A percentile compares a stretch with the other conserved stretches of the same genome.
Conservation (phyloP, 2,888 invertebrate species). For the Sialis lutaria region DNA sequence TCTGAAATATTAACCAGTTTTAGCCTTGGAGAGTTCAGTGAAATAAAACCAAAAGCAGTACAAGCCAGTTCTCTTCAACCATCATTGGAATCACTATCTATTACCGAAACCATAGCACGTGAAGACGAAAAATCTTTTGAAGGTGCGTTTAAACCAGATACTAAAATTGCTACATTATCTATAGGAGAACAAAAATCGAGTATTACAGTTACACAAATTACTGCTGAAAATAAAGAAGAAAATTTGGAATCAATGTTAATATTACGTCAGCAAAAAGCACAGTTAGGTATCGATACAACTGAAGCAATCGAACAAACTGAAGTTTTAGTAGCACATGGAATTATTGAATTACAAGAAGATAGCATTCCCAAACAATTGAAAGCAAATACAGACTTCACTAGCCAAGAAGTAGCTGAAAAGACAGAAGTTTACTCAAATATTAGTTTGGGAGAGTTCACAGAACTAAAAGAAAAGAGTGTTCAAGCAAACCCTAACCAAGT, state of each 20-base stretch:
- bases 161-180: slow-evolving; percentile 15
- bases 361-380: slow-evolving; percentile 26
- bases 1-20: slow-evolving; percentile 21
- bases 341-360: slow-evolving; percentile 23
- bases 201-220: slow-evolving; percentile 11
- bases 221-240: slow-evolving; percentile 18
- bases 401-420: slow-evolving; percentile 25
- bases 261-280: slow-evolving; percentile 13
- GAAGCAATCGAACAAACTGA: slow-evolving; percentile 23
- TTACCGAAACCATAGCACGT: slow-evolving; percentile 12
- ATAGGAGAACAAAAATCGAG: slow-evolving; percentile 6
- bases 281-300: slow-evolving; percentile 15
- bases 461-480: slow-evolving; percentile 11
- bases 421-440: slow-evolving; percentile 21
- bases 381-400: slow-evolving; percentile 26
- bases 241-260: slow-evolving; percentile 12
- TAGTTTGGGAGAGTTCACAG: slow-evolving; percentile 13
- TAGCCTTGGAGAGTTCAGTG: slow-evolving; percentile 13
- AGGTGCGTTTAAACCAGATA: slow-evolving; percentile 11
- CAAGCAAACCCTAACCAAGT: slow-evolving; percentile 18
- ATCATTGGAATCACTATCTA: slow-evolving; percentile 15
- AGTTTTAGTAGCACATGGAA: slow-evolving; percentile 19
- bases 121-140: slow-evolving; percentile 6
- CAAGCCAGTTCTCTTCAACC: slow-evolving; percentile 18
- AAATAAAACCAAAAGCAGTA: slow-evolving; percentile 11